Conservation (phyloP, 2,888 invertebrate species). For the Drepana falcataria region DNA sequence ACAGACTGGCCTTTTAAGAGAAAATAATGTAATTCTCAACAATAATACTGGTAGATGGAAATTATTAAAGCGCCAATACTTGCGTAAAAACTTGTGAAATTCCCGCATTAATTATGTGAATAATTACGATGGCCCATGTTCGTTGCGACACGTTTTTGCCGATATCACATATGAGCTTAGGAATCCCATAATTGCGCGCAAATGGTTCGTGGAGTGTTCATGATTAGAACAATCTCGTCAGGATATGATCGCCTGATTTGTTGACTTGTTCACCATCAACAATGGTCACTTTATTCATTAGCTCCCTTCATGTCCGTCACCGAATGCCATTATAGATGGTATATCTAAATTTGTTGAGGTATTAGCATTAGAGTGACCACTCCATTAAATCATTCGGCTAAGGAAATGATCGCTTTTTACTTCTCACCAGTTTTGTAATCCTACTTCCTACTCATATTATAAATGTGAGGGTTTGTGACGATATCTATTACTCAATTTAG, state of each 20-base stretch:
- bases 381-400: not conserved
- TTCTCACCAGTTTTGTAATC: no score
- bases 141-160: conserved; percentile 42
- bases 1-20: conserved; percentile 13
- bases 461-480: no score
- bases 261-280: not conserved
- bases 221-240: not conserved
- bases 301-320: not conserved
- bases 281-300: not conserved
- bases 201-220: conserved; percentile 7
- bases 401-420: not conserved
- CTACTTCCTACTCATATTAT: no score
- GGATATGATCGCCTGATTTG: not conserved
- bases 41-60: conserved; percentile 40
- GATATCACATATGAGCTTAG: conserved; percentile 6
- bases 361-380: not conserved
- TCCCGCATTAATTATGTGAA: conserved; percentile 46
- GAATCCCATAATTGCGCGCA: conserved; percentile 24
- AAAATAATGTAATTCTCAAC: conserved; percentile 35
- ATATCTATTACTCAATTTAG: no score
- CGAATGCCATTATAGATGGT: not conserved
- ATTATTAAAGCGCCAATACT: conserved; percentile 50
- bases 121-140: conserved; percentile 43
- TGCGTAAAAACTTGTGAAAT: conserved; percentile 34
- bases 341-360: not conserved